Base-by-base conservation (phyloP, 53 echinoderm and acorn worm species). In the Luidia sarsii region DNA sequence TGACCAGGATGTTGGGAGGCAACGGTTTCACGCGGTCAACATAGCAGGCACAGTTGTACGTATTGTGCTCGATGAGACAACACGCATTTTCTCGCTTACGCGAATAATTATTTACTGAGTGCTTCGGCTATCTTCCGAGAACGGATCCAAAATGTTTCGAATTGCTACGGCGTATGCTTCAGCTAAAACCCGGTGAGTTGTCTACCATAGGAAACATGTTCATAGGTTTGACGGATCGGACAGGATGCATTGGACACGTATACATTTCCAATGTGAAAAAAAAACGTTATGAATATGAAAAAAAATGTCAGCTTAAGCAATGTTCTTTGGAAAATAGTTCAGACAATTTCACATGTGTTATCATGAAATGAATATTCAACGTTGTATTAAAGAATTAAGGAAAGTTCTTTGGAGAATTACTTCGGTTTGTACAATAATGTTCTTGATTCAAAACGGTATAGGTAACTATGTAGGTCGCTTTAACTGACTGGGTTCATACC, bases 171-270 rank as follows among this genome's bases (percentile, higher is more conserved):
- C 50, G 10, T 35, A 51, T 33, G n/a, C 33, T 4, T 70, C 53
- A n/a, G 70, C 51, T 50, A 70, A 50, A 70, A 51, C 52, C 52
- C 50, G 70, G 70, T 70, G 22, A 70, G 70, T 70, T 52, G 33
- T 50, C n/a, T n/a, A n/a, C n/a, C n/a, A 37, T 4, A 38, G 0
- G 28, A 27, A 18, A 56, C 5, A 56, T 3, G 0, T 24, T 22
- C 24, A 56, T 43, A 8, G 6, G 7, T 43, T 43, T 10, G 4
- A 16, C 16, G 8, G 18, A 62, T 62, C 34, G 11, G 15, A 33
- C 4, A 33, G 3, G 34, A 62, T 33, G 15, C 0, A 23, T 32
- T 62, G 16, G 34, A 10, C 2, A 9, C 8, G 30, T n/a, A 68
- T 2, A 18, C 0, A 28, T 25, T 38, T 68, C 4, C 19, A n/a